These are phyloP conservation scores for Chlamydotis undulata DNA, from an alignment of 2,113 vertebrate genomes.

Conservation along the genomic window DNA sequence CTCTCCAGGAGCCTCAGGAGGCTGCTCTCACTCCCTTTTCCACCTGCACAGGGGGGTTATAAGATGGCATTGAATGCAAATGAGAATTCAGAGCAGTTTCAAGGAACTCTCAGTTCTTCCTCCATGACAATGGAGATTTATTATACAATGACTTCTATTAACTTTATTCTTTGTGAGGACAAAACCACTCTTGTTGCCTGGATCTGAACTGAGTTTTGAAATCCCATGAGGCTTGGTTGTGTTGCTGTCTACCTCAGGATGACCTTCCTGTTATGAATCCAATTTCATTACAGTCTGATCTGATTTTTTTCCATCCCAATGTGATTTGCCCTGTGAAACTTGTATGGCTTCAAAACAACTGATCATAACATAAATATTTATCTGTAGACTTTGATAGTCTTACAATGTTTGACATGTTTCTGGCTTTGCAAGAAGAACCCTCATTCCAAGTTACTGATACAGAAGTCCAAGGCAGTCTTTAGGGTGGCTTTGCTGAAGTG, in stretches of 20 bases:
- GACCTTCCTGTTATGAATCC: neutral
- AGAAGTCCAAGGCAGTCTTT: neutral
- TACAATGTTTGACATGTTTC: neutral
- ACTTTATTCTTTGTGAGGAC: neutral
- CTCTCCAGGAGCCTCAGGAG: neutral
- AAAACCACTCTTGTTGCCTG: neutral
- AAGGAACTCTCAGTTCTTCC: neutral
- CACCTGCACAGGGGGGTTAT: fast-evolving
- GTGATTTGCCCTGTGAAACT: neutral
- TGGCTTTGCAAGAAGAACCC: neutral
- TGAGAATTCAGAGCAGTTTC: neutral
- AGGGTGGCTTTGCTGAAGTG: neutral
- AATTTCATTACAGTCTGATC: neutral
- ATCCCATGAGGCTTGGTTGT: neutral
- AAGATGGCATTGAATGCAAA: neutral
- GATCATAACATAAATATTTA: neutral
- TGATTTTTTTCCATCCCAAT: neutral
- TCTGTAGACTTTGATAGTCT: neutral
- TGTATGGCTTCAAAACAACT: neutral
- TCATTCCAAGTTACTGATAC: neutral
- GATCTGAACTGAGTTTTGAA: neutral
- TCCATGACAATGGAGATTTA: neutral
- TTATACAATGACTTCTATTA: neutral
- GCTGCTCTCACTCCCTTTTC: neutral
- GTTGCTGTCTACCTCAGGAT: neutral